Evolutionary conservation across 2,113 vertebrate genomes (phyloP).

Genomic region (Rhizomys pruinosus): DNA sequence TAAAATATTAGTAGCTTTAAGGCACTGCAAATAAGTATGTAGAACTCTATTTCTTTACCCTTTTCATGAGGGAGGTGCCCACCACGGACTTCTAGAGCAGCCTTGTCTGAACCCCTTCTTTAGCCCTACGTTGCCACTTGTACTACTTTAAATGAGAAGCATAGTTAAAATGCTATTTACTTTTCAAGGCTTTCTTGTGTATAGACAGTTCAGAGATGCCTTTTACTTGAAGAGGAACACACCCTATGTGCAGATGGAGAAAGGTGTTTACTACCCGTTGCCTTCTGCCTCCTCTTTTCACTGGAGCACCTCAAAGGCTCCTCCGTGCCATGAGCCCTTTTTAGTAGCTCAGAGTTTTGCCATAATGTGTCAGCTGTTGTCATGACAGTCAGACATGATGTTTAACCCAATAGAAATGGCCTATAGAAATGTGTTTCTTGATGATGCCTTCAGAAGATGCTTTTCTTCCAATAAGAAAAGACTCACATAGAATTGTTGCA

Average conservation of each 20-base stretch:
- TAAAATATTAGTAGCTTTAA: slow-evolving; percentile 32
- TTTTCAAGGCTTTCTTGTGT: slow-evolving; percentile 25
- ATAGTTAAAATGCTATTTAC: slow-evolving; percentile 12
- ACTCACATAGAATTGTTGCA: slow-evolving; percentile 1
- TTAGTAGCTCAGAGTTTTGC: not conserved
- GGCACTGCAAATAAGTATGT: not conserved
- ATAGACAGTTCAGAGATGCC: not conserved
- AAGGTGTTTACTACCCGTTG: not conserved
- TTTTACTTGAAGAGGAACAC: not conserved
- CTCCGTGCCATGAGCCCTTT: not conserved
- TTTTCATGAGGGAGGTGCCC: not conserved
- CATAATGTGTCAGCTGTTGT: slow-evolving; percentile 22
- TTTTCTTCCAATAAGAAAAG: slow-evolving; percentile 39
- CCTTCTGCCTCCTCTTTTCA: not conserved
- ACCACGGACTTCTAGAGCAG: not conserved
- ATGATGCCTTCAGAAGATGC: slow-evolving; percentile 27
- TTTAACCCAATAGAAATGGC: slow-evolving; percentile 55
- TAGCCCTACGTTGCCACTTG: not conserved
- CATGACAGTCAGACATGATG: slow-evolving; percentile 54
- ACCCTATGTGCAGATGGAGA: not conserved
- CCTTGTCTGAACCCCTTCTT: not conserved
- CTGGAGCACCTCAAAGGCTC: not conserved
- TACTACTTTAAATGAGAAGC: not conserved
- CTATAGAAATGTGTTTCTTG: slow-evolving; percentile 2
- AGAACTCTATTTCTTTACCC: not conserved